These are phyloP conservation scores for Caenorhabditis drosophilae DNA, from an alignment of 2,888 invertebrate species.

Conservation along the genomic window DNA sequence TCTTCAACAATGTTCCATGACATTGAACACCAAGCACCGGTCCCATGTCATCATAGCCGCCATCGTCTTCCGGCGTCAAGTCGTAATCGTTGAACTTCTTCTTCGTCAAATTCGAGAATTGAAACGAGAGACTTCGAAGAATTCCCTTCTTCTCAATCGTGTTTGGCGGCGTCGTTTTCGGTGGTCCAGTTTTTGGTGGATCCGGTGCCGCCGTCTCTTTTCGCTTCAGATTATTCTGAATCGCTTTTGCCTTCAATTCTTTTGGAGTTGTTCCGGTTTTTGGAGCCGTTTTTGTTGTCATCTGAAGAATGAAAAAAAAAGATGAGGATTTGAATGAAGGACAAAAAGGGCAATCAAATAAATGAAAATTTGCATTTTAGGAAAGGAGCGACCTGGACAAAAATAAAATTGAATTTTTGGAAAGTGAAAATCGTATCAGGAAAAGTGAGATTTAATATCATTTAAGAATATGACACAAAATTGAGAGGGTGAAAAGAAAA, in stretches of 20 bases:
- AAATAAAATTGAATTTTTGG: not conserved
- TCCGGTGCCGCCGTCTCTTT: slow-evolving; percentile 33
- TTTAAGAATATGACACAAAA: too few relatives aligned
- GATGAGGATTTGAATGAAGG: not conserved
- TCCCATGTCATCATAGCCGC: slow-evolving; percentile 47
- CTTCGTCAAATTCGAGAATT: slow-evolving; percentile 50
- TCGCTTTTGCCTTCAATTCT: slow-evolving; percentile 32
- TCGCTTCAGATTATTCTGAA: too few relatives aligned
- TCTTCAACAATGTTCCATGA: slow-evolving; percentile 55
- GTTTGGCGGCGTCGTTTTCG: slow-evolving; percentile 22
- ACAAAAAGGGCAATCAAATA: not conserved
- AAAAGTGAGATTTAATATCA: not conserved
- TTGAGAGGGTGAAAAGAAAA: too few relatives aligned
- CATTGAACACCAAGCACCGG: slow-evolving; percentile 57
- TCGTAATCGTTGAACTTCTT: slow-evolving; percentile 47
- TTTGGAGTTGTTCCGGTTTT: slow-evolving; percentile 31
- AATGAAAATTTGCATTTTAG: not conserved
- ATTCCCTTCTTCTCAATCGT: slow-evolving; percentile 55
- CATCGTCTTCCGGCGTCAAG: slow-evolving; percentile 45
- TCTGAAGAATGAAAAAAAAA: slow-evolving; percentile 6
- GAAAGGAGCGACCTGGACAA: not conserved
- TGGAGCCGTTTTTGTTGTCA: slow-evolving; percentile 32
- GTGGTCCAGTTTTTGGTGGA: slow-evolving; percentile 34
- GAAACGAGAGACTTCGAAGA: slow-evolving; percentile 56
- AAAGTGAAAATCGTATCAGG: not conserved